Conservation (phyloP, 2,113 vertebrate species). For the Embiotoca jacksoni region DNA sequence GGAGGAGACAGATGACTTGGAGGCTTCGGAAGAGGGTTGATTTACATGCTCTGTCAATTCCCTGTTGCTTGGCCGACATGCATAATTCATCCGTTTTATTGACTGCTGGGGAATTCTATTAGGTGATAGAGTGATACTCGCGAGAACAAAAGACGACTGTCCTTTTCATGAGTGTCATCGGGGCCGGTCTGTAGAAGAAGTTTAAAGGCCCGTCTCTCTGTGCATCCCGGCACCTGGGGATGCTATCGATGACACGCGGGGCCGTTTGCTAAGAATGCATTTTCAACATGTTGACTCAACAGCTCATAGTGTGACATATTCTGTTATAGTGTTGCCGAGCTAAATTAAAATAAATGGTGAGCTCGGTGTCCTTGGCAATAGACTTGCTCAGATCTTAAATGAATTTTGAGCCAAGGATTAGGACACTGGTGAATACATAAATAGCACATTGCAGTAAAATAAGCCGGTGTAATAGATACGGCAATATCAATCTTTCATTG, state of each 20-base stretch:
- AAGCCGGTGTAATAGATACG: neutral
- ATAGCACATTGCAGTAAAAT: constrained; percentile 1
- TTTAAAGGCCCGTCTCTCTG: constrained; percentile 5
- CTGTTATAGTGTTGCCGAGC: constrained; percentile 26
- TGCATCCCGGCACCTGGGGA: constrained; percentile 17
- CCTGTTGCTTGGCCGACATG: constrained; percentile 63
- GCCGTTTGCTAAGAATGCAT: neutral
- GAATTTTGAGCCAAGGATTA: constrained; percentile 9
- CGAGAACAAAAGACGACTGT: constrained; percentile 73
- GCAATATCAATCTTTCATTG: neutral
- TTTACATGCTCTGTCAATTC: constrained; percentile 80
- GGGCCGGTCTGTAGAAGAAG: constrained; percentile 26
- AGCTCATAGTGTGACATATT: constrained; percentile 18
- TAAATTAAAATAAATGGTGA: constrained; percentile 49
- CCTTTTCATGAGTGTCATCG: constrained; percentile 68
- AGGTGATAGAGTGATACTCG: constrained; percentile 72
- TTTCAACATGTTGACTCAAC: constrained; percentile 39
- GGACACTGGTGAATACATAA: constrained; percentile 24
- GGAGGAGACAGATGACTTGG: constrained; percentile 48
- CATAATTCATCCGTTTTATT: constrained; percentile 84
- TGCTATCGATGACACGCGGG: constrained; percentile 11
- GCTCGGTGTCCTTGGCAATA: constrained; percentile 37
- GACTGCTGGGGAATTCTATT: constrained; percentile 80
- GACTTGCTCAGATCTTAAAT: constrained; percentile 29
- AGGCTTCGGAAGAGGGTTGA: constrained; percentile 60